Evolutionary conservation across 2,888 invertebrate species (phyloP), one percentile per base, ranked within the genome.

Genomic region (Proisotoma minuta): DNA sequence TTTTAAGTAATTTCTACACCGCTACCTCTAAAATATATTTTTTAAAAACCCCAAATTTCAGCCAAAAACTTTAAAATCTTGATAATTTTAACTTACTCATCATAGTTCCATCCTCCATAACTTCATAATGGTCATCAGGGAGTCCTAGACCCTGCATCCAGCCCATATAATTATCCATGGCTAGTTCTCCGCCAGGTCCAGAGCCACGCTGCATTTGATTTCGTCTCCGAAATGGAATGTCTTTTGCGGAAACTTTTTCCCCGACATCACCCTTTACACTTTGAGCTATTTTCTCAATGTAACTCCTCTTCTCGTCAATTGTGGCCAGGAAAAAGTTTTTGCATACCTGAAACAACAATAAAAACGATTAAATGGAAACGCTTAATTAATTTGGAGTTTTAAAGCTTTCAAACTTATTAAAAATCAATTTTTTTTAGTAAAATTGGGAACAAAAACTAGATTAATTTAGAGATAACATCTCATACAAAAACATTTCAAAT

Each of bases 321-420:
- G 69, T 69, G 28, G 69, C 69, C n/a, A 66, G 64, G 48, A 69
- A 69, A 40, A 69, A 69, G 39, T 66, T 66, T 63, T 69, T 69
- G 47, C 69, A 69, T 22, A 69, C 69, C 63, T 69, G 69, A 8
- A 66, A 60, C 51, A 63, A n/a, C n/a, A n/a, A n/a, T n/a, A n/a
- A n/a, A n/a, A n/a, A n/a, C n/a, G n/a, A n/a, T n/a, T n/a, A n/a
- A n/a, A n/a, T n/a, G n/a, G n/a, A n/a, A n/a, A n/a, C n/a, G n/a
- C n/a, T n/a, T n/a, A n/a, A n/a, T n/a, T n/a, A n/a, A n/a, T n/a
- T n/a, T n/a, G n/a, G n/a, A n/a, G n/a, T n/a, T n/a, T n/a, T n/a
- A n/a, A n/a, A n/a, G n/a, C n/a, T n/a, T n/a, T n/a, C n/a, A n/a
- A n/a, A n/a, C n/a, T n/a, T n/a, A n/a, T n/a, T n/a, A n/a, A n/a